phyloP scores from a whole-genome alignment of 2,888 invertebrate species.

The Apocheima hispidaria region DNA sequence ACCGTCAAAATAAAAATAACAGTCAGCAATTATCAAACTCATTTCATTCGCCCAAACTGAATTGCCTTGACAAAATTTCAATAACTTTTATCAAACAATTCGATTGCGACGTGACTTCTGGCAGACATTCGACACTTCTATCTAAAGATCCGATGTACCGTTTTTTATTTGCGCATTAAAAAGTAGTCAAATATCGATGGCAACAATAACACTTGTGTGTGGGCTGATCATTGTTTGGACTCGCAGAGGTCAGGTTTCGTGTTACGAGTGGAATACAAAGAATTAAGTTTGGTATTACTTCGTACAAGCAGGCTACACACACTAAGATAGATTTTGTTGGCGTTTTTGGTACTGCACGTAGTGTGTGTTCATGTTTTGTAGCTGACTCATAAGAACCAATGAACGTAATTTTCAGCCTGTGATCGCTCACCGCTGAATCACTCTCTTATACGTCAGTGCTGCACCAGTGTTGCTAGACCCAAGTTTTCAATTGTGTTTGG shows the following conservation, averaged over 20 bases:
- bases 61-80: conserved; percentile 20
- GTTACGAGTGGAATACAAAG: conserved; percentile 21
- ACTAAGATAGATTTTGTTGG: conserved; percentile 12
- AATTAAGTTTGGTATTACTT: conserved; percentile 1
- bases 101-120: conserved; percentile 29
- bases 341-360: not conserved
- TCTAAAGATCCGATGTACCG: conserved; percentile 43
- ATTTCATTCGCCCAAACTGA: conserved; percentile 10
- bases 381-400: not conserved
- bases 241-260: conserved; percentile 52
- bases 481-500: too few relatives aligned
- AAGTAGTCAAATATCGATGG: conserved; percentile 56
- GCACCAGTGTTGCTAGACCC: too few relatives aligned
- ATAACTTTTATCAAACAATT: conserved; percentile 33
- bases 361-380: not conserved
- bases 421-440: too few relatives aligned
- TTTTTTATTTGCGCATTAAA: conserved; percentile 68
- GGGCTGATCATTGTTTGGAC: conserved; percentile 72
- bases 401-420: not conserved
- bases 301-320: conserved; percentile 6
- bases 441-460: too few relatives aligned
- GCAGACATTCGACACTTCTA: conserved; percentile 38
- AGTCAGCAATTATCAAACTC: conserved; percentile 17
- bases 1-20: conserved; percentile 2
- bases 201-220: conserved; percentile 62